Evolutionary conservation across 2,113 vertebrate species (phyloP), one percentile per base, ranked within the genome.

Genomic region (Engraulis encrasicolus): DNA sequence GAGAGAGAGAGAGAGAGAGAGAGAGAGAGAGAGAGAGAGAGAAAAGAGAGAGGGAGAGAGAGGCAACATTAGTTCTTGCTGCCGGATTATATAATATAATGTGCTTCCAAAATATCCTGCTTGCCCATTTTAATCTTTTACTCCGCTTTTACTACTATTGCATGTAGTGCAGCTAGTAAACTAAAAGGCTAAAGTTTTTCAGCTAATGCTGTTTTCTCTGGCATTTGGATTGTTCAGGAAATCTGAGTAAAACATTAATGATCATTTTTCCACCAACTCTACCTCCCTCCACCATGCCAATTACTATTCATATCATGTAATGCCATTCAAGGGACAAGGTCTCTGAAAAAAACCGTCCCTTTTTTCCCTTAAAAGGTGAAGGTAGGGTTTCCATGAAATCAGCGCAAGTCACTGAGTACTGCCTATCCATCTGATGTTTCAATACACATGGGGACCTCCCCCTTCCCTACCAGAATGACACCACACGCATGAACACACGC

Each of bases 31-130:
- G n/a, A n/a, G n/a, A n/a, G n/a, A n/a, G n/a, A n/a, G n/a, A n/a
- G n/a, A n/a, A n/a, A n/a, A n/a, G n/a, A n/a, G n/a, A n/a, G n/a
- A n/a, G n/a, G n/a, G n/a, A n/a, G n/a, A n/a, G n/a, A n/a, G n/a
- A n/a, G n/a, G n/a, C n/a, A n/a, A n/a, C n/a, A n/a, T n/a, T n/a
- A n/a, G n/a, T n/a, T n/a, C 77, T 90, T 15, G 71, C 66, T 50
- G 83, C 77, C 84, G 81, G 89, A 86, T 83, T 84, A 83, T 58
- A 85, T 58, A 79, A 81, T 86, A 27, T 79, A 38, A 27, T 80
- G 85, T 82, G 89, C 87, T 88, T 88, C 83, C 83, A 81, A 91
- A 84, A 92, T 92, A 89, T 82, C 54, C 45, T 45, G 4, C 40
- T 5, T 48, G 77, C 78, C 85, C 86, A 81, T 37, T 58, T 20